These are phyloP conservation scores for Lissonota sp. DNA, from an alignment of 2,888 invertebrate genomes.

Conservation along the genomic window DNA sequence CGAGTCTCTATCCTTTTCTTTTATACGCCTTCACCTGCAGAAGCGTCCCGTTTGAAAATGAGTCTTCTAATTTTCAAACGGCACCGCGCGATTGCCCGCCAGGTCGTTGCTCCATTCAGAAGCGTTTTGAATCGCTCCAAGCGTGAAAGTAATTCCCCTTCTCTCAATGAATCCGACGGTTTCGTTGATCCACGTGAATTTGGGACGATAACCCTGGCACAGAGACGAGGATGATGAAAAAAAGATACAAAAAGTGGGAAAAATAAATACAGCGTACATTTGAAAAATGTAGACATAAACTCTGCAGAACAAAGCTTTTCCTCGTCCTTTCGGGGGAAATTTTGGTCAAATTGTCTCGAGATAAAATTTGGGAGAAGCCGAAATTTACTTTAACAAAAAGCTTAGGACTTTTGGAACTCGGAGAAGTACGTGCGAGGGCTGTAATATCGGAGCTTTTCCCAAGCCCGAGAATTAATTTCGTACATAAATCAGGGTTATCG, in stretches of 20 bases:
- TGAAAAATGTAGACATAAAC: too few relatives aligned
- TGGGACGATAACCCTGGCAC: constrained; percentile 26
- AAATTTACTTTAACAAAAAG: too few relatives aligned
- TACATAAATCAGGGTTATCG: too few relatives aligned
- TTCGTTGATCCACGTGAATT: constrained; percentile 33
- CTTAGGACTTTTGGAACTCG: too few relatives aligned
- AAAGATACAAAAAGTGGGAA: neutral
- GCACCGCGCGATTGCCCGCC: constrained; percentile 14
- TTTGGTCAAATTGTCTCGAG: too few relatives aligned
- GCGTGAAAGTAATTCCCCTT: constrained; percentile 44
- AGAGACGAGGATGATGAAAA: constrained; percentile 34
- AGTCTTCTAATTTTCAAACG: neutral
- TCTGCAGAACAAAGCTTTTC: too few relatives aligned
- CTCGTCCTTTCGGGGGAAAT: too few relatives aligned
- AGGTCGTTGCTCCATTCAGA: constrained; percentile 32
- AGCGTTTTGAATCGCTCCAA: constrained; percentile 41
- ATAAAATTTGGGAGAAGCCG: too few relatives aligned
- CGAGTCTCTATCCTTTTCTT: neutral
- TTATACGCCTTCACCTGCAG: neutral
- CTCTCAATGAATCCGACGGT: constrained; percentile 8
- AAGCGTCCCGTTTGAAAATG: constrained; percentile 6
- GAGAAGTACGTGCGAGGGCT: too few relatives aligned
- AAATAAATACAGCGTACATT: too few relatives aligned
- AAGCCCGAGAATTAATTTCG: too few relatives aligned
- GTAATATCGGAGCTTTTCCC: too few relatives aligned